Percentiles rank a stretch among this genome's conserved stretches.
phyloP scores from a whole-genome alignment of 2,113 vertebrate species.

The Herpetotheres cachinnans region DNA sequence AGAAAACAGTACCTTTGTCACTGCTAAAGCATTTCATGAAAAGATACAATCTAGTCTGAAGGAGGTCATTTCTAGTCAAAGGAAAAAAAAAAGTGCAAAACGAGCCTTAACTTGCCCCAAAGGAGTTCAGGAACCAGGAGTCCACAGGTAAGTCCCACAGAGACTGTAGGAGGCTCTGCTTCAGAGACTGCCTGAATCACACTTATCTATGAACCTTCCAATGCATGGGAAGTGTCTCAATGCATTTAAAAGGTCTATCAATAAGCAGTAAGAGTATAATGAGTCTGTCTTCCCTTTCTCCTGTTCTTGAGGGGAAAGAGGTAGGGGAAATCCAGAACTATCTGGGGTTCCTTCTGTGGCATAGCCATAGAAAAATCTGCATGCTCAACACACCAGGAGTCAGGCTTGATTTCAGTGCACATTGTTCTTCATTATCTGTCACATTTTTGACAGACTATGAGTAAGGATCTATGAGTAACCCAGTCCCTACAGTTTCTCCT shows the following conservation, averaged over 20 bases:
- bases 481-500: background rate
- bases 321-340: background rate
- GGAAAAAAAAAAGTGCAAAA: background rate
- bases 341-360: background rate
- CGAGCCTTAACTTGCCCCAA: background rate
- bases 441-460: background rate
- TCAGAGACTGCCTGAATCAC: background rate
- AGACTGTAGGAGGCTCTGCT: background rate
- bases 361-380: background rate
- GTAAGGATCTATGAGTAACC: background rate
- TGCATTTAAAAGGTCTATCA: background rate
- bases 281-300: background rate
- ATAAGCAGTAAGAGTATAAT: background rate
- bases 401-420: background rate
- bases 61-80: background rate
- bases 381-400: background rate
- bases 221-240: background rate
- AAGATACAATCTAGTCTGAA: background rate
- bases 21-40: background rate
- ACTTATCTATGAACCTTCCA: background rate
- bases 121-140: background rate
- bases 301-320: background rate
- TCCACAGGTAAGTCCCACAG: background rate
- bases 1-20: background rate
- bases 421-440: background rate